A percentile compares a stretch with the other conserved stretches of the same genome.
These are phyloP conservation scores for Pseudomyrmex flavicornis DNA, from an alignment of 1,140 invertebrate genomes.

Conservation along the genomic window DNA sequence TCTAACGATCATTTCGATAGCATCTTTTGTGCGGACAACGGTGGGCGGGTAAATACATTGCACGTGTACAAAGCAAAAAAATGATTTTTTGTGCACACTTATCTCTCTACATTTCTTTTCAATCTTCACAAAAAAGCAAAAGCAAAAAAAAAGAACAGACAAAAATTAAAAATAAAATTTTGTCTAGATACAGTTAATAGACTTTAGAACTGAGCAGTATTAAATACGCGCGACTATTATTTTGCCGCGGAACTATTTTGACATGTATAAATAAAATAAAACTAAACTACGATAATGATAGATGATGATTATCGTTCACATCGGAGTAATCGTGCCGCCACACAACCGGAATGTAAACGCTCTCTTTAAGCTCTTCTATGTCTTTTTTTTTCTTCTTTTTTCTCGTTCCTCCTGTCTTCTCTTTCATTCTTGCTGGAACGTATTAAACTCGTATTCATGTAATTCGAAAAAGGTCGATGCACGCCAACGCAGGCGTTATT, in stretches of 20 bases:
- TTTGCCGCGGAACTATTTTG: constrained; percentile 63
- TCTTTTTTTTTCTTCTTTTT: background rate
- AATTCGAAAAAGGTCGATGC: constrained; percentile 63
- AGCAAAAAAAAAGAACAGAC: too few relatives aligned
- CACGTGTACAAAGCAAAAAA: constrained; percentile 23
- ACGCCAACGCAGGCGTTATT: constrained; percentile 62
- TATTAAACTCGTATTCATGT: constrained; percentile 14
- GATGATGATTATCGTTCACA: constrained; percentile 73
- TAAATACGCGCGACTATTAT: constrained; percentile 52
- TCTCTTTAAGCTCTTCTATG: constrained; percentile 45
- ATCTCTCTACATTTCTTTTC: background rate
- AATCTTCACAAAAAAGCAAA: constrained; percentile 23
- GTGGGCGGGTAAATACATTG: constrained; percentile 16
- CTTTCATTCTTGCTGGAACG: background rate
- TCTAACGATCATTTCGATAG: constrained; percentile 33
- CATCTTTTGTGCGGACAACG: background rate
- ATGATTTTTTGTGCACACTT: background rate
- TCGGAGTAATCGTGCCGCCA: constrained; percentile 62
- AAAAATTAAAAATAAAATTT: background rate
- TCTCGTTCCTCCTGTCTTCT: background rate
- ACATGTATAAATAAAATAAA: constrained; percentile 48
- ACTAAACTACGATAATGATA: constrained; percentile 59
- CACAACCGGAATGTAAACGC: constrained; percentile 69
- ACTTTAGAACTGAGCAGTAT: constrained; percentile 10
- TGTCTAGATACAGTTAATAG: background rate